Evolutionary conservation across 1,140 invertebrate genomes (phyloP), one percentile per base, ranked within the genome.

Genomic region (Artemia franciscana): DNA sequence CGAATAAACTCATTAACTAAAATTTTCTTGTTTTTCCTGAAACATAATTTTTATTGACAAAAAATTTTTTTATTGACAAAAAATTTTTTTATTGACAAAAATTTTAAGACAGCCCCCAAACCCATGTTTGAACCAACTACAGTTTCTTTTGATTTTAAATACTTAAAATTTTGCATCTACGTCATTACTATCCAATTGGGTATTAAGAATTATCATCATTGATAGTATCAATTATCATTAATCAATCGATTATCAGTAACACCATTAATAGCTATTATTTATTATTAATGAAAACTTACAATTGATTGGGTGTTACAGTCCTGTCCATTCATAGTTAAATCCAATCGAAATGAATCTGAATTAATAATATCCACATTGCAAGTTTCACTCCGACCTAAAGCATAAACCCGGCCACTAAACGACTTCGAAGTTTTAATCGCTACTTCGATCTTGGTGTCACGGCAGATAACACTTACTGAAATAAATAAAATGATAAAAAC

Each of bases 301-400:
- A 72, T 66, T 21, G 71, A 73, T 65, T 74, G 73, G 15, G 90
- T 93, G 71, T 93, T 93, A 72, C 90, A 94, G 69, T 93, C 90
- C 71, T 92, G 89, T 18, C 89, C 90, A 63, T 78, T 85, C 84
- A 94, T 90, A 26, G 88, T 91, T 7, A 94, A 77, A 72, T 94
- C 90, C 39, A 94, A 77, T 68, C 87, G 78, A 79, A 94, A 94
- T 57, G 86, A 79, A 73, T 93, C 88, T 68, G 86, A 90, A 73
- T 91, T 91, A 67, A 86, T 81, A 1, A 93, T 88, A 71, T 92
- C 88, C 63, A 90, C 88, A 74, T 94, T 93, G 74, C 91, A 94
- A 21, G 90, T 93, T 73, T 93, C 90, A 0, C 88, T 91, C 62
- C 90, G 79, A 21, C 90, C 91, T 65, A 94, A 74, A 24, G 90